Percentiles rank a stretch among this genome's conserved stretches.
phyloP scores from a whole-genome alignment of 2,888 invertebrate genomes.

The Cephus pygmeus region DNA sequence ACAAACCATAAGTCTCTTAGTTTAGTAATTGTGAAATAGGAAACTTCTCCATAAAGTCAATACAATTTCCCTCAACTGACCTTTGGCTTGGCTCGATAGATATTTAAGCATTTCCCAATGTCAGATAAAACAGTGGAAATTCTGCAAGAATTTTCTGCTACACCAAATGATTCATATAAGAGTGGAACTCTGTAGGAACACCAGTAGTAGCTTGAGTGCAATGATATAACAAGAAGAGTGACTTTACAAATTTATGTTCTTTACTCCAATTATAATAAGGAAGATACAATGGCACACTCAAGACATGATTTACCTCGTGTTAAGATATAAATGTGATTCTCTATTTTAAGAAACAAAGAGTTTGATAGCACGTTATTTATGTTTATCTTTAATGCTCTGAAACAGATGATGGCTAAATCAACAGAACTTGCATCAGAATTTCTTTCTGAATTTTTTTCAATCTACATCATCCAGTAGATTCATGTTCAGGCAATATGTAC shows the following conservation, averaged over 20 bases:
- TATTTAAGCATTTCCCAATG: too few species aligned
- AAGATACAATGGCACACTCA: not conserved
- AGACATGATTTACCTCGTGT: not conserved
- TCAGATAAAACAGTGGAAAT: too few species aligned
- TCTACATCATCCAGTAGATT: constrained; percentile 3
- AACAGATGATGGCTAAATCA: constrained; percentile 35
- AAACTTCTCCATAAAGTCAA: not conserved
- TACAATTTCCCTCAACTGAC: too few species aligned
- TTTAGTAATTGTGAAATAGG: not conserved
- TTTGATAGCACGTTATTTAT: not conserved
- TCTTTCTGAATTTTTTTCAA: constrained; percentile 15
- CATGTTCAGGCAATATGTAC: not conserved
- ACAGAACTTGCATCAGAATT: constrained; percentile 43
- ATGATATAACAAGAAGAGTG: not conserved
- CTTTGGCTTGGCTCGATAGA: too few species aligned
- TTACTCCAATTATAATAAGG: not conserved
- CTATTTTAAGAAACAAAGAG: not conserved
- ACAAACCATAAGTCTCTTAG: not conserved
- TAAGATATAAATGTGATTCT: not conserved
- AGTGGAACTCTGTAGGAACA: too few species aligned
- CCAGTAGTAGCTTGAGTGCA: not conserved
- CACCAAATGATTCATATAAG: too few species aligned
- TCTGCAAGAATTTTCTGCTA: too few species aligned
- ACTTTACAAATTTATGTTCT: not conserved
- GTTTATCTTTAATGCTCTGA: not conserved